Evolutionary conservation across 2,797 vertebrate species (phyloP).

Genomic region (Catamblyrhynchus diadema): DNA sequence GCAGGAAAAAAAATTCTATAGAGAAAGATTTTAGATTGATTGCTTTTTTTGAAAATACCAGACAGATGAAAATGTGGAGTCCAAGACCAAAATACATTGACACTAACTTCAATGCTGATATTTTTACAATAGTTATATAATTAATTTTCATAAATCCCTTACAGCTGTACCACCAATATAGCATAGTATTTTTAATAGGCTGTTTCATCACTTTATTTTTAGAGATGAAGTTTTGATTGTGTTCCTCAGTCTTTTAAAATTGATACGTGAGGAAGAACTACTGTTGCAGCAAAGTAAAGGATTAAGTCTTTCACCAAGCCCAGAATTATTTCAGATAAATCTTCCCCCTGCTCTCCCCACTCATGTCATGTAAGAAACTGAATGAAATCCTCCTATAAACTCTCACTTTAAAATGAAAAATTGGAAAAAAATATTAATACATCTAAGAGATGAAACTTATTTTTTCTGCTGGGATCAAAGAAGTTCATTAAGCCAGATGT

Average conservation of each 20-base stretch:
- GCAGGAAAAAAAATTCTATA: not conserved
- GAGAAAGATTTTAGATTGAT: not conserved
- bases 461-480: not conserved
- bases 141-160: conserved; percentile 44
- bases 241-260: not conserved
- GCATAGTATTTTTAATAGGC: conserved; percentile 4
- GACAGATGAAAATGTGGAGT: conserved; percentile 32
- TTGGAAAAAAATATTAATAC: not conserved
- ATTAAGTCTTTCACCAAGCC: not conserved
- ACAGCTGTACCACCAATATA: conserved; percentile 47
- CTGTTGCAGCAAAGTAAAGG: not conserved
- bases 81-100: conserved; percentile 41
- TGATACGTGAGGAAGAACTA: not conserved
- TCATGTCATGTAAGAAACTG: not conserved
- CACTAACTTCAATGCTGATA: conserved; percentile 16
- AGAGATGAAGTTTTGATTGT: not conserved
- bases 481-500: conserved; percentile 3
- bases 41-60: conserved; percentile 41
- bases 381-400: not conserved
- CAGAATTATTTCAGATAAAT: not conserved
- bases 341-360: not conserved
- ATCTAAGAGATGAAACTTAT: not conserved
- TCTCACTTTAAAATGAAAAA: not conserved
- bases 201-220: conserved; percentile 27
- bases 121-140: conserved; percentile 36